phyloP scores from a whole-genome alignment of 2,113 vertebrate species.

The Suricata suricatta region DNA sequence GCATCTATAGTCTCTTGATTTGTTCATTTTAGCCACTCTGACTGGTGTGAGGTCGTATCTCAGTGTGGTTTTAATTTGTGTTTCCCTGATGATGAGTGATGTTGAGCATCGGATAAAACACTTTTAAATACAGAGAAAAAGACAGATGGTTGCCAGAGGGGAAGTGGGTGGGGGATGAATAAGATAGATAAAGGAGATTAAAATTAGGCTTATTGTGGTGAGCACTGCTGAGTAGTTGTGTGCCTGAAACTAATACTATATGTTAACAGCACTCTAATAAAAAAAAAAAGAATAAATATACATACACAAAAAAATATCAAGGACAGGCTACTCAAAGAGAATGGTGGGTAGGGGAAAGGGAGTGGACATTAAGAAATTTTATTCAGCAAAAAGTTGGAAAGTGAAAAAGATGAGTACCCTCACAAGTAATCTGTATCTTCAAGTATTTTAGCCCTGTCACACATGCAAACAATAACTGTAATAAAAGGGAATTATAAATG shows the following conservation, averaged over 20 bases:
- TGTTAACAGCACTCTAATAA: background rate
- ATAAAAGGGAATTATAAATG: background rate
- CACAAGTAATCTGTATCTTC: background rate
- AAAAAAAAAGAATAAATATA: background rate
- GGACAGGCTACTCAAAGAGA: background rate
- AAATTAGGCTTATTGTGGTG: background rate
- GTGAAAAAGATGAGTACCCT: background rate
- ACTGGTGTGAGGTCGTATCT: no score
- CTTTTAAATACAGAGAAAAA: background rate
- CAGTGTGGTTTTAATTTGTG: no score
- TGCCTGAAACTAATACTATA: background rate
- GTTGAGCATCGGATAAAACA: background rate
- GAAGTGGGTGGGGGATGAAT: background rate
- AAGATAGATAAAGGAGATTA: background rate
- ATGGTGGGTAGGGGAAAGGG: accelerated
- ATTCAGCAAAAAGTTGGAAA: background rate
- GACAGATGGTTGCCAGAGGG: background rate
- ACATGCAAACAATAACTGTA: background rate
- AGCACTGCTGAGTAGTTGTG: background rate
- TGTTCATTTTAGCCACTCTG: no score
- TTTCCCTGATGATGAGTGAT: no score
- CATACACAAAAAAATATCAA: background rate
- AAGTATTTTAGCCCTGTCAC: background rate
- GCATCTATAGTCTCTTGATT: no score
- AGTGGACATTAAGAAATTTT: background rate